phyloP scores from a whole-genome alignment of 2,113 vertebrate species.

The Cebidichthys violaceus region DNA sequence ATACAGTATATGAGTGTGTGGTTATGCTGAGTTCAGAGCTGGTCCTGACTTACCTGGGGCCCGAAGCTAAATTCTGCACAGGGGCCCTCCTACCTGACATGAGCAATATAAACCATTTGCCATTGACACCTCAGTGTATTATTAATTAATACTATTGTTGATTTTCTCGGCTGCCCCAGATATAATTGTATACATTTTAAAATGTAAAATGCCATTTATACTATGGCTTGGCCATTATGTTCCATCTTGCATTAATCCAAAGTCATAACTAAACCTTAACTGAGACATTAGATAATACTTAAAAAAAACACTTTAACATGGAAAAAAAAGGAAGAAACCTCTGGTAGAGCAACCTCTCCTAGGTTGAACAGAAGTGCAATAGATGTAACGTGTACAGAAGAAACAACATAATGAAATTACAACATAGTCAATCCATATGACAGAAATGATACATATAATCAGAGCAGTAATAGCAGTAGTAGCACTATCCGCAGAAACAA shows the following conservation, averaged over 20 bases:
- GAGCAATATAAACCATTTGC: neutral
- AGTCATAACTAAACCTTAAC: too few relatives aligned
- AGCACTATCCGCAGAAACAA: neutral
- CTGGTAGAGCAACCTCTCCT: too few relatives aligned
- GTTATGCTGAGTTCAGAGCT: neutral
- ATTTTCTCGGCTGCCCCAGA: neutral
- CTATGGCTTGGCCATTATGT: too few relatives aligned
- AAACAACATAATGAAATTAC: neutral
- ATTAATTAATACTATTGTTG: neutral
- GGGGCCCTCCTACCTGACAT: neutral
- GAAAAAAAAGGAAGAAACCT: neutral
- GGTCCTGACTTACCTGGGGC: neutral
- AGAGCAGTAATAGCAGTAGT: neutral
- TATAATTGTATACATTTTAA: neutral
- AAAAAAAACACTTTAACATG: too few relatives aligned
- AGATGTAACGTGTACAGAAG: neutral
- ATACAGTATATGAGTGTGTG: neutral
- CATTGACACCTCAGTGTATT: neutral
- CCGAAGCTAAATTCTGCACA: neutral
- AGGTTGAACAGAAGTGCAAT: neutral
- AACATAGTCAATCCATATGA: neutral
- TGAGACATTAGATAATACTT: neutral
- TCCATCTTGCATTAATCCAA: too few relatives aligned
- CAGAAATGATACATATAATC: neutral
- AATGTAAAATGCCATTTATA: neutral